Percentiles rank a stretch among this genome's conserved stretches.
Conservation (phyloP, 2,797 vertebrate genomes). For the Thunnus albacares region DNA sequence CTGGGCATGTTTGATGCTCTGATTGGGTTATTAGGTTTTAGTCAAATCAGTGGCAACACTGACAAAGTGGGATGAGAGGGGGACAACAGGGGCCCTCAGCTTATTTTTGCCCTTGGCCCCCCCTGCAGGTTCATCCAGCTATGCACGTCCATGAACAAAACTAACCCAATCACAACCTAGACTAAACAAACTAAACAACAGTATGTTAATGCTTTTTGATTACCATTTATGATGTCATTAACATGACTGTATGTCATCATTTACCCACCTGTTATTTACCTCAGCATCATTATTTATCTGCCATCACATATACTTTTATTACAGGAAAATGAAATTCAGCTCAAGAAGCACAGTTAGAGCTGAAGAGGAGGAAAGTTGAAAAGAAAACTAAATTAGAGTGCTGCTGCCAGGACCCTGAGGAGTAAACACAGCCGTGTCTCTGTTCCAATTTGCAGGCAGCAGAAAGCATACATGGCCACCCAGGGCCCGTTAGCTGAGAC, state of each 20-base stretch:
- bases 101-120: too few species aligned
- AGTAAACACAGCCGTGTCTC: slow-evolving; percentile 35
- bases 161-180: neutral
- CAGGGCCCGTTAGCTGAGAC: slow-evolving; percentile 96
- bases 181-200: neutral
- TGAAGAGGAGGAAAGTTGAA: slow-evolving; percentile 3
- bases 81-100: too few species aligned
- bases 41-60: too few species aligned
- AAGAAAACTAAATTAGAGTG: slow-evolving; percentile 4
- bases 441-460: slow-evolving; percentile 87
- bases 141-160: neutral
- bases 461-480: slow-evolving; percentile 97
- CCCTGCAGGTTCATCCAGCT: too few species aligned
- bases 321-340: neutral
- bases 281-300: neutral
- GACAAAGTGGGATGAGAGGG: too few species aligned
- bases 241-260: neutral
- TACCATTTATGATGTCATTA: neutral
- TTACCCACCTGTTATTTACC: neutral
- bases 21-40: neutral
- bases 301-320: neutral
- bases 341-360: neutral
- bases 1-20: neutral
- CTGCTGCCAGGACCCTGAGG: slow-evolving; percentile 17
- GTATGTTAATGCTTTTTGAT: neutral